Base-by-base conservation (phyloP, 1,140 invertebrate genomes). In the Papilio polyxenes region DNA sequence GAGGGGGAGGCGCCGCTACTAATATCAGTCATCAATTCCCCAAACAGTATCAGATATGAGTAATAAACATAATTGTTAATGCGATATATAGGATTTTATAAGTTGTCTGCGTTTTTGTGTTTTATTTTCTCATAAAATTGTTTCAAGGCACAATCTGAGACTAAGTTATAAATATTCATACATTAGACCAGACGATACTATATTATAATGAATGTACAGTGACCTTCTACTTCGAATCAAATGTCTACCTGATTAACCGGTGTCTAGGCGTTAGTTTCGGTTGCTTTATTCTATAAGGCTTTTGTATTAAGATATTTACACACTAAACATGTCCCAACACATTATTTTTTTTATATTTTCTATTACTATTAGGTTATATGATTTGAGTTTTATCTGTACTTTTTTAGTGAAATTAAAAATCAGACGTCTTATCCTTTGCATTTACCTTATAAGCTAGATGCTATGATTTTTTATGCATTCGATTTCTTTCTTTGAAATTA, bases 61-160 rank as follows among this genome's bases (percentile, higher is more conserved):
- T n/a, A n/a, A n/a, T n/a, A n/a, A n/a, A n/a, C n/a, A n/a, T n/a
- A n/a, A n/a, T n/a, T n/a, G n/a, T n/a, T n/a, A n/a, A n/a, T n/a
- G n/a, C n/a, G n/a, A n/a, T n/a, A n/a, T n/a, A n/a, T n/a, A n/a
- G n/a, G 31, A 72, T 15, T 72, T 11, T 72, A 40, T 62, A 2
- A 62, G 65, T 72, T 37, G 65, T 72, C 65, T 72, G 65, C 62
- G 31, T 72, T 72, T 72, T 72, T 72, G 31, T 72, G 37, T 72
- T 72, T 72, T 72, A n/a, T 37, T 72, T 72, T 72, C 23, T 15
- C 31, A 72, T 72, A 37, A 72, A 72, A 72, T 31, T 40, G 65
- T 72, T 72, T 40, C 13, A 31, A 37, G 4, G 65, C 65, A 72
- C 2, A 72, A 72, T 72, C 31, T 37, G 65, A 72, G 31, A 37